Conservation (phyloP, 2,888 invertebrate species). For the Napeogenes inachia region DNA sequence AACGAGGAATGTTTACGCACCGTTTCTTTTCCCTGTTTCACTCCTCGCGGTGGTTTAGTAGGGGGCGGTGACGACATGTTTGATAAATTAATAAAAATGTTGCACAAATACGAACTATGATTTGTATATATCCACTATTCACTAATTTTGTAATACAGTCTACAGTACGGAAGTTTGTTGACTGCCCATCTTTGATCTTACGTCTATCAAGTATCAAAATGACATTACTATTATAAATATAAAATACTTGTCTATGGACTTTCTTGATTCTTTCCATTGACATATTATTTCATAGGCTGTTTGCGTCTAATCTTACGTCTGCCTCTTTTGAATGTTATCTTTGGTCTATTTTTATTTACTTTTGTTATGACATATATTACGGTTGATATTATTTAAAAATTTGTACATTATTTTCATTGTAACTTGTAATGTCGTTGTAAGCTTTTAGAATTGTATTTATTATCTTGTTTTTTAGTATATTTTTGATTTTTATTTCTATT, state of each 20-base stretch:
- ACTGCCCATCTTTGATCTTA: background rate
- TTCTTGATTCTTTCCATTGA: no score
- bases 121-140: background rate
- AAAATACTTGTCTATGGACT: background rate
- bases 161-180: background rate
- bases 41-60: conserved; percentile 90
- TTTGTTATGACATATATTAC: no score
- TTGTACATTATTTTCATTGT: no score
- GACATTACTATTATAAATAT: no score
- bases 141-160: background rate
- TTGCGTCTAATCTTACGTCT: no score
- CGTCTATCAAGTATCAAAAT: no score
- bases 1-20: conserved; percentile 64
- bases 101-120: conserved; percentile 5
- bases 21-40: conserved; percentile 91
- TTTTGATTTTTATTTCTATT: background rate
- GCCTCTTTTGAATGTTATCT: no score
- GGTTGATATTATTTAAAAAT: no score
- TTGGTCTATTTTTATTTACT: no score
- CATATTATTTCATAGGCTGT: no score
- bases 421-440: no score
- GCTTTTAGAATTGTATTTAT: background rate
- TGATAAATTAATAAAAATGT: conserved; percentile 1
- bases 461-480: background rate
- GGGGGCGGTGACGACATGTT: conserved; percentile 83